These are phyloP conservation scores for Onthophagus sagittarius DNA, from an alignment of 2,888 invertebrate species.

Conservation along the genomic window DNA sequence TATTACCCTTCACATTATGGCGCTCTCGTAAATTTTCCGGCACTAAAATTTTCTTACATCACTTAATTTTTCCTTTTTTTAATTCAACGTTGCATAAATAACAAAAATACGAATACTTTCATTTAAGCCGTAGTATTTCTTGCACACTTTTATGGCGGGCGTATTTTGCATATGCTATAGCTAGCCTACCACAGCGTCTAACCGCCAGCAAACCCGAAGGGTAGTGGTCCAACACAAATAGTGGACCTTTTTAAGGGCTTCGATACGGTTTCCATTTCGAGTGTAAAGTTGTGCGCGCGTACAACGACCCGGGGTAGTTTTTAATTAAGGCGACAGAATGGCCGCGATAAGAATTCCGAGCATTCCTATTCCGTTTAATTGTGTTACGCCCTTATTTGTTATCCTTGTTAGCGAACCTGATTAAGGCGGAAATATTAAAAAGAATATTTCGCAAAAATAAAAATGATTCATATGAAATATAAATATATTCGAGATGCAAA, in stretches of 20 bases:
- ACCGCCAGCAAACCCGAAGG: constrained; percentile 43
- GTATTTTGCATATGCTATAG: constrained; percentile 45
- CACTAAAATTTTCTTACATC: not conserved
- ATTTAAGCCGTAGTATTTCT: not conserved
- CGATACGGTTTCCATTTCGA: not conserved
- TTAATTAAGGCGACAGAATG: constrained; percentile 50
- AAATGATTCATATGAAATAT: too few relatives aligned
- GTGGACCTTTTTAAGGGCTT: not conserved
- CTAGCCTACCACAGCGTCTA: constrained; percentile 46
- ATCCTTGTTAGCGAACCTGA: constrained; percentile 37
- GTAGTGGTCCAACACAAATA: constrained; percentile 35
- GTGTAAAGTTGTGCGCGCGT: constrained; percentile 31
- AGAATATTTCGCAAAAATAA: constrained; percentile 11
- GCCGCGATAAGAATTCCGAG: constrained; percentile 48
- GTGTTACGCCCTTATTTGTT: constrained; percentile 38
- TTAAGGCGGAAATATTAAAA: constrained; percentile 14
- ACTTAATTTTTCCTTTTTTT: not conserved
- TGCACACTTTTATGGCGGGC: not conserved
- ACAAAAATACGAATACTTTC: not conserved
- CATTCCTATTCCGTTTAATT: constrained; percentile 46
- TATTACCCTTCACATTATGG: constrained; percentile 24
- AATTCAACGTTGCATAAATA: not conserved
- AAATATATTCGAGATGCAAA: too few relatives aligned
- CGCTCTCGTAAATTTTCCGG: constrained; percentile 18
- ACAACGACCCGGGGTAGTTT: constrained; percentile 44